Evolutionary conservation across 2,113 vertebrate species (phyloP).

Genomic region (Cyanistes caeruleus): DNA sequence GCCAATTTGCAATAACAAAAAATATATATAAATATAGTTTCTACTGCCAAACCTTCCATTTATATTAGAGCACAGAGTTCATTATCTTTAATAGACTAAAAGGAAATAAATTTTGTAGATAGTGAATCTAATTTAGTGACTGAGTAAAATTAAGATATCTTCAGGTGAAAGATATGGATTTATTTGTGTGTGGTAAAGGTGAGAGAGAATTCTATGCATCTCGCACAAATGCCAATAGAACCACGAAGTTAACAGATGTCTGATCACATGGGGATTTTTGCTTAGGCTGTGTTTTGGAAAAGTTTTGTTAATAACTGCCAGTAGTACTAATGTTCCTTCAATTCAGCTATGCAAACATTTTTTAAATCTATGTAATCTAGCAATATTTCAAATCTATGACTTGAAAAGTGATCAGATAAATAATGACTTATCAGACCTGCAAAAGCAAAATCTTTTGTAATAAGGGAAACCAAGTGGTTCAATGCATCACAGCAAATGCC

Average conservation of each 20-base stretch:
- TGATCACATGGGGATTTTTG: neutral
- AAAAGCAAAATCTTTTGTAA: neutral
- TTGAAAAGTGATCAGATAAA: neutral
- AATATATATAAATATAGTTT: neutral
- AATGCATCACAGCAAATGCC: neutral
- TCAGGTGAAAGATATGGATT: neutral
- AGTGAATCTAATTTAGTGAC: neutral
- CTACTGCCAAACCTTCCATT: neutral
- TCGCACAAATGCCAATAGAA: neutral
- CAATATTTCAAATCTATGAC: neutral
- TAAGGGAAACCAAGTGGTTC: neutral
- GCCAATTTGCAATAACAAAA: neutral
- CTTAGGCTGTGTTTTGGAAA: neutral
- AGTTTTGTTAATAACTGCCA: neutral
- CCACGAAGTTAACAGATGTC: neutral
- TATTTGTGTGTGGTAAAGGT: neutral
- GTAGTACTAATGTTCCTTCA: neutral
- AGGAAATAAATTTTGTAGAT: neutral
- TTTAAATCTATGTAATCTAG: neutral
- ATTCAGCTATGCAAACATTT: neutral
- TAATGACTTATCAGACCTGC: neutral
- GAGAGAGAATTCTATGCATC: neutral
- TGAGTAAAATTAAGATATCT: neutral
- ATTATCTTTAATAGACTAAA: neutral
- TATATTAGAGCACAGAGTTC: neutral